Base-by-base conservation (phyloP, 2,888 invertebrate species). In the Lepidocyrtoides sp. region DNA sequence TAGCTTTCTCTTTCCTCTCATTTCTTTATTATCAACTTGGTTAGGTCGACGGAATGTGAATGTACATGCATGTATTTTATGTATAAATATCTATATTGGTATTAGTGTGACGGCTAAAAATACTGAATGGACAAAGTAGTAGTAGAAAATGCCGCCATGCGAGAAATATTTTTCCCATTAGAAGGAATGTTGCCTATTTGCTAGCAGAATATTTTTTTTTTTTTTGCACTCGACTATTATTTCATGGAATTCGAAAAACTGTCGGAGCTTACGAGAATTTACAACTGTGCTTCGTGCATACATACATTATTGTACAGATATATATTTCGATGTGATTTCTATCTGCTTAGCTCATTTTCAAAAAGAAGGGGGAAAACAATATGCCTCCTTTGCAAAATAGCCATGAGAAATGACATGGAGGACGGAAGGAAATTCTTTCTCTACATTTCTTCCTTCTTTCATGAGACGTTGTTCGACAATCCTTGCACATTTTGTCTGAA, bases 181-280 rank as follows among this genome's bases (percentile, higher is more conserved):
- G 79, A 41, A 79, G 60, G 81, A 88, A 88, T 88, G 88, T 54
- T 66, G 54, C 69, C 51, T 51, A n/a, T 72, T 72, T 10, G 60
- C 60, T 63, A 14, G 10, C 12, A 63, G 29, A 63, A 29, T 63
- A n/a, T n/a, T 48, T 48, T 63, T 60, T 60, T 26, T 63, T 63
- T 26, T 29, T 63, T 29, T 29, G 17, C 41, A 41, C 14, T 1
- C 41, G 36, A 77, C 77, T 63, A 41, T 63, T 63, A 63, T 63
- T 63, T 79, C 69, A 51, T 44, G 89, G 89, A 89, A 89, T 89
- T 89, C 82, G 66, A 81, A 88, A 89, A 89, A 79, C 36, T 82
- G 82, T 75, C 82, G 72, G 75, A 57, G 60, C 57, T 36, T 82
- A 57, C 57, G 72, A 82, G 82, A 82, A 89, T 89, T 89, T 89